A percentile compares a stretch with the other conserved stretches of the same genome.
These are phyloP conservation scores for Ophioderma brevispina DNA, from an alignment of 35 echinoderm and acorn worm genomes.

Conservation along the genomic window DNA sequence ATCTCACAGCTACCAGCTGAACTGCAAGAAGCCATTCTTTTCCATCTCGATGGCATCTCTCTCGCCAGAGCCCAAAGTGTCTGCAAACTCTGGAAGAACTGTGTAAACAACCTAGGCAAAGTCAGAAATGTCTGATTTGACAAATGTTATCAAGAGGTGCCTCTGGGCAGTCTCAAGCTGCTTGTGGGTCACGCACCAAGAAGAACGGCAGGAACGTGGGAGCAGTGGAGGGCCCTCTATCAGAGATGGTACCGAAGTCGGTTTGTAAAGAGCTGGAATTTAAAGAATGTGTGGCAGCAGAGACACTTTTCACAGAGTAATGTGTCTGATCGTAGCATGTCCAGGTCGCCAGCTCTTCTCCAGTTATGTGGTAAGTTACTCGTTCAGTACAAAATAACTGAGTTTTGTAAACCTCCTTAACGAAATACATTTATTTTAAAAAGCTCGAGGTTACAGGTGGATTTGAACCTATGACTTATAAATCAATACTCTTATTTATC, in stretches of 20 bases:
- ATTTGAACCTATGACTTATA: too few relatives aligned
- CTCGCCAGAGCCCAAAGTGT: neutral
- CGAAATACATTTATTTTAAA: too few relatives aligned
- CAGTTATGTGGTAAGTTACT: too few relatives aligned
- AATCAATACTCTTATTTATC: too few relatives aligned
- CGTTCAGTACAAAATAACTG: too few relatives aligned
- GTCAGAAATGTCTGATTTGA: neutral
- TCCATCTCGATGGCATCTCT: neutral
- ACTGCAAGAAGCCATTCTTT: neutral
- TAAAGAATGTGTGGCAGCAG: neutral
- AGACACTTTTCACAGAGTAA: neutral
- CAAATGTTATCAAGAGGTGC: neutral
- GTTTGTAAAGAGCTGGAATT: neutral
- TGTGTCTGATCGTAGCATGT: neutral
- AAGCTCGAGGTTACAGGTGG: too few relatives aligned
- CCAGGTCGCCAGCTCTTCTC: too few relatives aligned
- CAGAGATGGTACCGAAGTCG: slow-evolving; percentile 6
- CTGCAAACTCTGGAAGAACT: neutral
- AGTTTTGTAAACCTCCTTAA: too few relatives aligned
- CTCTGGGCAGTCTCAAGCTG: neutral
- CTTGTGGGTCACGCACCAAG: neutral
- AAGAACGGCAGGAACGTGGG: neutral
- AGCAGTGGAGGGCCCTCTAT: neutral
- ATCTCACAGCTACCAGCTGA: neutral
- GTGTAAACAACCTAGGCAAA: neutral